phyloP scores from a whole-genome alignment of 2,797 vertebrate species.

The Discoglossus pictus region DNA sequence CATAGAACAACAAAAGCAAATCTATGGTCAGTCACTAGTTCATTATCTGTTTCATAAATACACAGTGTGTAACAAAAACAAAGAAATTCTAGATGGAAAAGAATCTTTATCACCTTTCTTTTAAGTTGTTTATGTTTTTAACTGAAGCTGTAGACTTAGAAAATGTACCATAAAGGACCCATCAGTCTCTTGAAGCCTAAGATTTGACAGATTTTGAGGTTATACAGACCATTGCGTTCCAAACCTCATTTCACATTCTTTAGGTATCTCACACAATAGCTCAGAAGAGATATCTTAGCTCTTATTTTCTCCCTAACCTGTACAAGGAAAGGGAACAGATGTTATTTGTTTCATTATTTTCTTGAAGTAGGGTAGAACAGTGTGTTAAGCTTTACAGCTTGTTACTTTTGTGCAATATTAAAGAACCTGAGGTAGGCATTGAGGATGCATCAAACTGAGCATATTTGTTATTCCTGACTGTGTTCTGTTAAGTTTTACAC shows the following conservation, averaged over 20 bases:
- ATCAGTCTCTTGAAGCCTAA: slow-evolving; percentile 61
- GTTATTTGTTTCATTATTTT: slow-evolving; percentile 35
- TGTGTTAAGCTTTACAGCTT: slow-evolving; percentile 40
- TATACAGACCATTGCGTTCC: slow-evolving; percentile 59
- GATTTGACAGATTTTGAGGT: slow-evolving; percentile 62
- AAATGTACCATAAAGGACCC: slow-evolving; percentile 59
- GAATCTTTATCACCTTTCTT: slow-evolving; percentile 49
- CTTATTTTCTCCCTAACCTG: slow-evolving; percentile 43
- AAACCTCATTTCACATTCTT: slow-evolving; percentile 60
- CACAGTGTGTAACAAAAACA: slow-evolving; percentile 58
- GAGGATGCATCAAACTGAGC: slow-evolving; percentile 29
- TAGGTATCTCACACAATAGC: slow-evolving; percentile 44
- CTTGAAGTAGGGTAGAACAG: slow-evolving; percentile 36
- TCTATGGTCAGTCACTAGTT: no score
- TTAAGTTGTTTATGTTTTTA: slow-evolving; percentile 59
- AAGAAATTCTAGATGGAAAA: slow-evolving; percentile 53
- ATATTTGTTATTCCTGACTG: slow-evolving; percentile 36
- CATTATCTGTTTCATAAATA: slow-evolving; percentile 50
- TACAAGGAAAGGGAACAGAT: slow-evolving; percentile 39
- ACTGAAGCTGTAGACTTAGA: slow-evolving; percentile 55
- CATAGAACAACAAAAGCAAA: no score
- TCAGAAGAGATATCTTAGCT: slow-evolving; percentile 44
- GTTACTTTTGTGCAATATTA: slow-evolving; percentile 41
- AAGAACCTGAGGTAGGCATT: slow-evolving; percentile 1
- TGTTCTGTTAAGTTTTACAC: slow-evolving; percentile 18